Conservation (phyloP, 2,888 invertebrate genomes). For the Chironomus riparius region DNA sequence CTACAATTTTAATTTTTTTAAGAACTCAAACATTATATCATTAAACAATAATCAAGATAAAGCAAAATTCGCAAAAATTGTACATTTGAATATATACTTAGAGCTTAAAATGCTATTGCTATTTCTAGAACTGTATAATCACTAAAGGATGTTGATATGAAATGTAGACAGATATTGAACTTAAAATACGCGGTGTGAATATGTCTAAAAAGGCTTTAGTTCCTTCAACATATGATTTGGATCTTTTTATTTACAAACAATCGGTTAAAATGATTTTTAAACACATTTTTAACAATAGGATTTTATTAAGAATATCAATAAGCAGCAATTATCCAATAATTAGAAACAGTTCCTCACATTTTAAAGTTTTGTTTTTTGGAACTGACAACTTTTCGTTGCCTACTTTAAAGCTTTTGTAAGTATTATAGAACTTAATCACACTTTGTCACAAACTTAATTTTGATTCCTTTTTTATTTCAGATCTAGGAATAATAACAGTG, state of each 20-base stretch:
- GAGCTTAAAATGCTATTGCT: too few species aligned
- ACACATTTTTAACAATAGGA: not conserved
- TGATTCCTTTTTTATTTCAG: not conserved
- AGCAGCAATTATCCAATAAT: not conserved
- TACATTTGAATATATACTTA: too few species aligned
- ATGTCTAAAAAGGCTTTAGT: not conserved
- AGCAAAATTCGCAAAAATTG: too few species aligned
- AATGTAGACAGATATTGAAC: too few species aligned
- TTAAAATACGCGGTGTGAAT: too few species aligned
- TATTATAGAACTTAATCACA: slow-evolving; percentile 49
- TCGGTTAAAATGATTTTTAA: not conserved
- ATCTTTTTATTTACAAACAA: not conserved
- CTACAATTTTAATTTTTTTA: too few species aligned
- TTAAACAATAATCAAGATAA: too few species aligned
- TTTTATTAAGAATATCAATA: not conserved
- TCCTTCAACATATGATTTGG: too few species aligned
- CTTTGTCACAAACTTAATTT: slow-evolving; percentile 11
- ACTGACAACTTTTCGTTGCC: slow-evolving; percentile 72
- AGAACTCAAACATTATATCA: too few species aligned
- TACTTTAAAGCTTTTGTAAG: slow-evolving; percentile 57
- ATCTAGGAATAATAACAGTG: slow-evolving; percentile 5
- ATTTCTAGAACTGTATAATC: too few species aligned
- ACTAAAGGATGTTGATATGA: too few species aligned
- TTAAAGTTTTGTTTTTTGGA: slow-evolving; percentile 72
- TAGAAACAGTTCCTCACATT: not conserved